phyloP scores from a whole-genome alignment of 2,888 invertebrate species.

The Schizotus pectinicornis region DNA sequence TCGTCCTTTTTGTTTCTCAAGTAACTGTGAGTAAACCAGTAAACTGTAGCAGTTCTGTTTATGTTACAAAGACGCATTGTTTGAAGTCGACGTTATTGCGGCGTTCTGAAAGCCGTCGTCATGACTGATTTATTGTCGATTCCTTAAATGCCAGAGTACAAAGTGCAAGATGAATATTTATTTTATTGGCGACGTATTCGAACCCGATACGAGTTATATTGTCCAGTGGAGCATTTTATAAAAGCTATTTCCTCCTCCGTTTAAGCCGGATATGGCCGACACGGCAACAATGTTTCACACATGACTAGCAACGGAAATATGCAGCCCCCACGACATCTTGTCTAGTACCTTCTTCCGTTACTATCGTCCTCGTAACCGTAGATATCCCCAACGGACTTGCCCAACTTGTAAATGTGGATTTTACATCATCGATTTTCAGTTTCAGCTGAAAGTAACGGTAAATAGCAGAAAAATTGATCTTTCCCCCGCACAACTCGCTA shows the following conservation, averaged over 20 bases:
- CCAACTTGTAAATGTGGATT: slow-evolving; percentile 28
- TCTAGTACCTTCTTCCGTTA: slow-evolving; percentile 24
- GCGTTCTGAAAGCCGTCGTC: neutral
- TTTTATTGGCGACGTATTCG: slow-evolving; percentile 29
- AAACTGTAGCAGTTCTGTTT: too few species aligned
- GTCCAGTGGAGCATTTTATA: slow-evolving; percentile 39
- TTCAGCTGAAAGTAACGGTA: neutral
- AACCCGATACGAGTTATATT: slow-evolving; percentile 29
- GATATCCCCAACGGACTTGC: slow-evolving; percentile 11
- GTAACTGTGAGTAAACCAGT: too few species aligned
- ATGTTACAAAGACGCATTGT: too few species aligned
- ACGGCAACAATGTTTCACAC: slow-evolving; percentile 44
- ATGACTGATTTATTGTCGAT: slow-evolving; percentile 6
- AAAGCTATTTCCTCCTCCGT: slow-evolving; percentile 39
- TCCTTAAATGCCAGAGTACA: slow-evolving; percentile 12
- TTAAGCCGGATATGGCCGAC: slow-evolving; percentile 40
- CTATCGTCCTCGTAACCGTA: slow-evolving; percentile 12
- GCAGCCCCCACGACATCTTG: slow-evolving; percentile 32
- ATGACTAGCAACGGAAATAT: slow-evolving; percentile 41
- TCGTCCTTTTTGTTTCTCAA: too few species aligned
- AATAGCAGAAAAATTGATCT: neutral
- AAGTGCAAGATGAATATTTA: slow-evolving; percentile 28
- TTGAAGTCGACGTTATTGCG: too few species aligned
- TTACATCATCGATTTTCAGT: slow-evolving; percentile 20
- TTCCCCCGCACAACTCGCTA: too few species aligned